Conservation (phyloP, 2,797 vertebrate genomes). For the Bryconaethiops microstoma region DNA sequence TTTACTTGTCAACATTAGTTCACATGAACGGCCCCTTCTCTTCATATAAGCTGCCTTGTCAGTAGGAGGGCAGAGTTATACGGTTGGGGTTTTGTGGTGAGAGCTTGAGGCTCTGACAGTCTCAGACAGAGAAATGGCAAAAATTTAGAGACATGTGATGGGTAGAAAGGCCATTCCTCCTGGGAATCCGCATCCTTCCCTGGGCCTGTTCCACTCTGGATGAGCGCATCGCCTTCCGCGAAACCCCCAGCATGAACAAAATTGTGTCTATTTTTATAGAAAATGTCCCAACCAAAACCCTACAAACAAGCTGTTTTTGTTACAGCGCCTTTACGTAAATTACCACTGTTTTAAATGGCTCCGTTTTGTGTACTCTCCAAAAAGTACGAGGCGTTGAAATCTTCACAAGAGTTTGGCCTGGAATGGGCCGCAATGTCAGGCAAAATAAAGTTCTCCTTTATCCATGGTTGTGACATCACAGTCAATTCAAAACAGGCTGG, state of each 20-base stretch:
- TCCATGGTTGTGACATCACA: no score
- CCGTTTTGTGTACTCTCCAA: no score
- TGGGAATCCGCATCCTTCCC: slow-evolving; percentile 29
- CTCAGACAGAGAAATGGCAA: slow-evolving; percentile 29
- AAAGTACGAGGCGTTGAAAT: no score
- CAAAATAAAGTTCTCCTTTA: no score
- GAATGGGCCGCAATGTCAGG: no score
- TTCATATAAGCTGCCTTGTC: slow-evolving; percentile 15
- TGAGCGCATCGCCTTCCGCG: slow-evolving; percentile 19
- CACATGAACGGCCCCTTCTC: slow-evolving; percentile 18
- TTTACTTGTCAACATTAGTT: slow-evolving; percentile 23
- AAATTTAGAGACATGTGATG: not conserved
- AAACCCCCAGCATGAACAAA: slow-evolving; percentile 5
- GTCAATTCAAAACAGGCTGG: no score
- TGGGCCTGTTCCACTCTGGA: slow-evolving; percentile 6
- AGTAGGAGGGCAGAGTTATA: not conserved
- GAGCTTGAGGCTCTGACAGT: slow-evolving; percentile 24
- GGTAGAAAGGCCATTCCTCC: slow-evolving; percentile 7
- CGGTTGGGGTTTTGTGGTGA: not conserved
- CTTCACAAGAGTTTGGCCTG: no score
- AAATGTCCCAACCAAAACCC: no score
- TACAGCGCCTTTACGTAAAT: no score
- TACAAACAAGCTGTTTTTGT: no score
- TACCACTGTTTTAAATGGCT: no score
- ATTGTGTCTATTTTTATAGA: not conserved